Base-by-base conservation (phyloP, 2,888 invertebrate species). In the Calliphora vomitoria region DNA sequence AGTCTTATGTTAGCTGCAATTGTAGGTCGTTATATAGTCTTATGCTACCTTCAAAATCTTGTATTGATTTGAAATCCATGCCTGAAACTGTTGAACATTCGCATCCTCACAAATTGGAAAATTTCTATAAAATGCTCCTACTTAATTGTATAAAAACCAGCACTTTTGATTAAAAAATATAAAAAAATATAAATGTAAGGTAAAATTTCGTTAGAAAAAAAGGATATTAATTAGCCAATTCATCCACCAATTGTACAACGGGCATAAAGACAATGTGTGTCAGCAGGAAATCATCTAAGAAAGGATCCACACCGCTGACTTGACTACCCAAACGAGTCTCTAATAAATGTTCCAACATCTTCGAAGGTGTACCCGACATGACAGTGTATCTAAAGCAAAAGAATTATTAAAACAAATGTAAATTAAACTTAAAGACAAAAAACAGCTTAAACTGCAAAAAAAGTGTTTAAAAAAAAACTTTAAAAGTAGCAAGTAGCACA, bases 261-360 rank as follows among this genome's bases (percentile, higher is more conserved):
- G 97, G 96, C 95, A 97, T 96, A 94, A 97, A 98, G 69, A 97
- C 96, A 90, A 97, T 96, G 93, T 97, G 97, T 8, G 97, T 97
- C 76, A 97, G 94, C 88, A 97, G 94, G 92, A 97, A 97, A 93
- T 97, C 97, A 91, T 97, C 97, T 72, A 97, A 94, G 92, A 97
- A 97, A 69, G 96, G 96, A 94, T 97, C 97, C 91, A 95, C 95
- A 89, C 95, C 95, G 89, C 94, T 94, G 82, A 95, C 94, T 88
- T 95, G 94, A 88, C 95, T 95, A 89, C 96, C 96, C 90, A 97
- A 94, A 84, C 97, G 94, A 15, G 97, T 97, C 93, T 97, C 97
- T 90, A 98, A 94, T 68, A 98, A 94, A 94, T 98, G 97, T 93
- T 98, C 97, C 90, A 98, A 93, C 96, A 97, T 97, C 94, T 98